Percentiles rank a stretch among this genome's conserved stretches.
Evolutionary conservation across 2,888 invertebrate genomes (phyloP).

Genomic region (Uloborus plumipes): DNA sequence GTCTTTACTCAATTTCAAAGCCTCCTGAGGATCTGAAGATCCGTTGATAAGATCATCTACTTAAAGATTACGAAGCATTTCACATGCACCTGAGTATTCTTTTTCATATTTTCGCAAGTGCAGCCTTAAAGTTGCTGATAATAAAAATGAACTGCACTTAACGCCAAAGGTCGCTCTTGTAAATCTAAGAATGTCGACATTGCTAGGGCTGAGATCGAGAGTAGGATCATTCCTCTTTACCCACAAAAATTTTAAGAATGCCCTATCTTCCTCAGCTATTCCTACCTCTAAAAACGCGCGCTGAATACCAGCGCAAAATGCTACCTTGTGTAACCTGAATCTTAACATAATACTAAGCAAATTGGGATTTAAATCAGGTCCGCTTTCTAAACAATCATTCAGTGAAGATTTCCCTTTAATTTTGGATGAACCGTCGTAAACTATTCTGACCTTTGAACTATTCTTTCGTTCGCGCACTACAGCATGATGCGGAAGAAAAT

Average conservation of each 20-base stretch:
- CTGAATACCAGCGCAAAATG: conserved; percentile 3
- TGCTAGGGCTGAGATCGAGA: conserved; percentile 9
- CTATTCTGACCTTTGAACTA: not conserved
- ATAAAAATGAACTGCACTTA: conserved; percentile 18
- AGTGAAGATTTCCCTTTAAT: not conserved
- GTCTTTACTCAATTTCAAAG: not conserved
- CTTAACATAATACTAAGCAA: not conserved
- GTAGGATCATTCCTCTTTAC: not conserved
- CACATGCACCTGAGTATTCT: not conserved
- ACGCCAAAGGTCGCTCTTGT: conserved; percentile 7
- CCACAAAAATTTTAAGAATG: not conserved
- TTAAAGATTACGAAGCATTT: conserved; percentile 6
- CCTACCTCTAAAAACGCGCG: conserved; percentile 4
- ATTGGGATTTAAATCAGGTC: conserved; percentile 3
- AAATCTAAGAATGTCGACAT: not conserved
- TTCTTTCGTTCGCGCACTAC: conserved; percentile 11
- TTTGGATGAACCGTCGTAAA: conserved; percentile 15
- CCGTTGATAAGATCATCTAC: conserved; percentile 15
- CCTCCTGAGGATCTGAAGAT: not conserved
- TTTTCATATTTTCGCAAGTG: conserved; percentile 18
- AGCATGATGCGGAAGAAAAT: conserved; percentile 10
- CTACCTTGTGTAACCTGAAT: not conserved
- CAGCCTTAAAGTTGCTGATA: conserved; percentile 4
- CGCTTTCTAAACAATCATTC: conserved; percentile 8
- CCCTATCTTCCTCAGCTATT: conserved; percentile 6